These are phyloP conservation scores for Arizona elegans DNA, from an alignment of 2,113 vertebrate genomes.

Conservation along the genomic window DNA sequence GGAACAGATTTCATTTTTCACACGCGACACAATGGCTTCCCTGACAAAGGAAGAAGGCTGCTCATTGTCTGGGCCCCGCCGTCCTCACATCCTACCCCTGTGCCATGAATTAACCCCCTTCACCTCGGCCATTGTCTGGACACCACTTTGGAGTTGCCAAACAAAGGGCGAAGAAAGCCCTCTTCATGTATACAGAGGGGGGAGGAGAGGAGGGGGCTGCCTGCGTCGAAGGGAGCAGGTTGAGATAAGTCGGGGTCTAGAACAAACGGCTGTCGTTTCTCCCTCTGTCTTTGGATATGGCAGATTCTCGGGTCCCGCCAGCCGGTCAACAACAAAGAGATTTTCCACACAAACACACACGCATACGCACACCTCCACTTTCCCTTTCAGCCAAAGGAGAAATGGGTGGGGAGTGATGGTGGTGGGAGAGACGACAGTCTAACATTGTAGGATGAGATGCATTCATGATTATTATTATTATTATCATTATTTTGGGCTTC, in stretches of 20 bases:
- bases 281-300: not conserved
- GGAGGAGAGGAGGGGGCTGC: not conserved
- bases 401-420: no score
- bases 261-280: not conserved
- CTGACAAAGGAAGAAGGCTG: slow-evolving; percentile 73
- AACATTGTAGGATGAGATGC: not conserved
- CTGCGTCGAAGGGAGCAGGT: not conserved
- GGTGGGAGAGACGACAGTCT: not conserved
- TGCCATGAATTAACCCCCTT: slow-evolving; percentile 77
- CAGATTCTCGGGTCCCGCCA: slow-evolving; percentile 2
- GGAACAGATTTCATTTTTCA: slow-evolving; percentile 78
- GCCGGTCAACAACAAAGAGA: not conserved
- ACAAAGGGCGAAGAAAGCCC: slow-evolving; percentile 72
- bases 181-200: slow-evolving; percentile 37
- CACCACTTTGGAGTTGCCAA: slow-evolving; percentile 62
- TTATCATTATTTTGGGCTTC: not conserved
- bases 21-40: slow-evolving; percentile 73
- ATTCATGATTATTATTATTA: not conserved
- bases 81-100: slow-evolving; percentile 77
- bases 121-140: slow-evolving; percentile 71
- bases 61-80: slow-evolving; percentile 72
- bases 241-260: not conserved
- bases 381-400: not conserved
- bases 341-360: not conserved
- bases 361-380: not conserved